Evolutionary conservation across 2,113 vertebrate species (phyloP), one percentile per base, ranked within the genome.

Genomic region (Coturnix japonica): DNA sequence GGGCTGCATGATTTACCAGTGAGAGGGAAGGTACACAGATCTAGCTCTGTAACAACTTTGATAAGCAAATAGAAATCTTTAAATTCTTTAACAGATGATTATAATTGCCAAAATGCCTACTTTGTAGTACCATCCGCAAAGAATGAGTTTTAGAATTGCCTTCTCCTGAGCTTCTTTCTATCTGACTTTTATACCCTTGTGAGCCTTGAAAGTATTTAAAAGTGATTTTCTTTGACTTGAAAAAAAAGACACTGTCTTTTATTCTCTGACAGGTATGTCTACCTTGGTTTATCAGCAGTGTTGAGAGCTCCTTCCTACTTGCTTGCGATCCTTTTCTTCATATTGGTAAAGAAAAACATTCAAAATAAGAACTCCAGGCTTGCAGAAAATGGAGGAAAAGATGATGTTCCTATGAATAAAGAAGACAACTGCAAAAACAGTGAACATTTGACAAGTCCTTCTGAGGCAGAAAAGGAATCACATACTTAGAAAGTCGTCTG

Each of bases 261-360:
- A 35, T 79, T 14, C 54, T 95, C 43, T 84, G 31, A 64, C 94
- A 98, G 98, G 91, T 63, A 81, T 30, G 35, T 61, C 64, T 98
- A 28, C 93, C 37, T 96, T 31, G 94, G 96, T 59, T 73, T 98
- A 64, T 4, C 3, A 57, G 18, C 19, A 1, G 13, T 30, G 25
- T 71, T 98, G 61, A 97, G 79, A 95, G 25, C 28, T 37, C 25
- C 71, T 89, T 12, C 63, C 47, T 43, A 87, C 90, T 9, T 96
- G 69, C 6, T 97, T 64, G 85, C 2, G 67, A 6, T 93, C n/a
- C 0, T 94, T 18, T 93, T 97, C 64, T 94, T 79, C 60, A 63
- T 5, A 30, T 3, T 81, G 51, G 1, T 97, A 57, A 98, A 97
- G 95, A 98, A 96, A 93, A 65, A 71, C 49, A 91, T 93, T 79